These are phyloP conservation scores for Adelosebastes latens DNA, from an alignment of 2,797 vertebrate genomes.

Conservation along the genomic window DNA sequence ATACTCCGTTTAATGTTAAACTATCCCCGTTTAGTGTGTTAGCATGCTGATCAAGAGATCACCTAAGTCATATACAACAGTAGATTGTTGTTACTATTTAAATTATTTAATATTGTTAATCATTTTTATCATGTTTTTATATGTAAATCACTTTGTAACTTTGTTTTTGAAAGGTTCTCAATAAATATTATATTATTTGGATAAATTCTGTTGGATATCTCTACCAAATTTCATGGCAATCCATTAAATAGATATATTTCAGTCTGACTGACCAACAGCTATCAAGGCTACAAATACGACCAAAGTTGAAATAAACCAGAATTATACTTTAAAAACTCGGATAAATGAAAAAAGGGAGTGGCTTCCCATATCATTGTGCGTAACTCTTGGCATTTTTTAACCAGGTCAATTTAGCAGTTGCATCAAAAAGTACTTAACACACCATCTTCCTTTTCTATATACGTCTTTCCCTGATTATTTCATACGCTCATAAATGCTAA, in stretches of 20 bases:
- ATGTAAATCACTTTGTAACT: too few relatives aligned
- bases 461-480: conserved; percentile 34
- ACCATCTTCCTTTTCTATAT: background rate
- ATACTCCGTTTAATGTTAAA: too few relatives aligned
- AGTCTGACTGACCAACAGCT: background rate
- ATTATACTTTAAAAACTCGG: conserved; percentile 13
- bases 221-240: background rate
- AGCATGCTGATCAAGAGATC: background rate
- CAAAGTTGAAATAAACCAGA: conserved; percentile 5
- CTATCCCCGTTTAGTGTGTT: background rate
- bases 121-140: too few relatives aligned
- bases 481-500: conserved; percentile 19
- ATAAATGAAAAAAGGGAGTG: background rate
- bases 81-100: too few relatives aligned
- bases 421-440: background rate
- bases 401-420: background rate
- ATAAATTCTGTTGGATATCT: background rate
- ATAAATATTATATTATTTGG: too few relatives aligned
- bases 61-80: too few relatives aligned
- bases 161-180: accelerated
- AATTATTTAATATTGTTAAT: too few relatives aligned
- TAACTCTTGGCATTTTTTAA: background rate
- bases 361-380: background rate
- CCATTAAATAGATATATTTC: background rate
- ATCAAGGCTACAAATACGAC: background rate